Base-by-base conservation (phyloP, 2,888 invertebrate species). In the Lycocerus yunnanus region DNA sequence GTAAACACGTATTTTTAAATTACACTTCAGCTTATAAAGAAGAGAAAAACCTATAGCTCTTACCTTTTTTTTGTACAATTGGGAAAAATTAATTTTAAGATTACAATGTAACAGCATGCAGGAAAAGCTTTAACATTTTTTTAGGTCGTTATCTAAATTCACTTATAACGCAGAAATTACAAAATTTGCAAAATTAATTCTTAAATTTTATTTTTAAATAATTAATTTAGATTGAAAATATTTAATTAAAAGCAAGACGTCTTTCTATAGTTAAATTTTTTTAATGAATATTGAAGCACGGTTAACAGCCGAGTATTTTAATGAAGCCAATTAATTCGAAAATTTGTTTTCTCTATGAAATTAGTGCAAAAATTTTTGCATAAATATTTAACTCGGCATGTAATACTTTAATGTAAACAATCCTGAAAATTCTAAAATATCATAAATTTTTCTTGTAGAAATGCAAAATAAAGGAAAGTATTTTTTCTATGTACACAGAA, bases 401-500 rank as follows among this genome's bases (percentile, higher is more conserved):
- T 5, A n/a, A 43, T 43, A 43, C 8, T n/a, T n/a, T 43, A 6
- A 43, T n/a, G 43, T n/a, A 43, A 43, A 43, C 43, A 43, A 21
- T 21, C 21, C 21, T 21, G 9, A 21, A 59, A 59, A 59, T 63
- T 63, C 20, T 16, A 16, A 18, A 63, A 18, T 63, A 20, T 18
- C n/a, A 63, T n/a, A 63, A 63, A 63, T 63, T 63, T 20, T 63
- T 63, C 11, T n/a, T 43, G 43, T 43, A n/a, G 43, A 43, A 43
- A 43, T 43, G 61, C 15, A 63, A 63, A 63, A 18, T 63, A 63
- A 63, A 18, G 61, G 8, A n/a, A 63, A 18, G 13, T n/a, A 63
- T 63, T 63, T 63, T 63, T 63, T 63, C 61, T 16, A 63, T 63
- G 61, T 63, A 63, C 18, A 63, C n/a, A 63, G 61, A 63, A 63